These are phyloP conservation scores for Mycteria americana DNA, from an alignment of 2,797 vertebrate species.

Conservation along the genomic window DNA sequence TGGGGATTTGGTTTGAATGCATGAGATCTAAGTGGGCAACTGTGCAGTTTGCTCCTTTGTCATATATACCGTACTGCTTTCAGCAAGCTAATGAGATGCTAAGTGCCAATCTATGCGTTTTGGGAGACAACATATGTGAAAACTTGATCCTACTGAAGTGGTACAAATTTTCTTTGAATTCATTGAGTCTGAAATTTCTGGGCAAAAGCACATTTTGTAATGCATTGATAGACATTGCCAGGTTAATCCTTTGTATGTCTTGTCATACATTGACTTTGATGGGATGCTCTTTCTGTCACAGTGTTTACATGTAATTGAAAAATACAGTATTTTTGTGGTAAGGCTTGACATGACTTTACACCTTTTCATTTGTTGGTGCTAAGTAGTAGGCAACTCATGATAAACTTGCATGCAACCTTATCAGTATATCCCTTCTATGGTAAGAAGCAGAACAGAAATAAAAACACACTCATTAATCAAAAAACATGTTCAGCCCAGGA, in stretches of 20 bases:
- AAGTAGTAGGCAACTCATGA: not conserved
- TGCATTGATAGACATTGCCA: not conserved
- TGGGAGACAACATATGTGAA: not conserved
- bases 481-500: not conserved
- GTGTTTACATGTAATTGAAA: not conserved
- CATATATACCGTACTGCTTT: not conserved
- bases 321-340: not conserved
- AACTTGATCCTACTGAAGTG: not conserved
- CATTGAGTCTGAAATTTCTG: not conserved
- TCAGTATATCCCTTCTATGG: conserved; percentile 16
- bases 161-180: not conserved
- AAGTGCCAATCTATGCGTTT: not conserved
- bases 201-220: not conserved
- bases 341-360: not conserved
- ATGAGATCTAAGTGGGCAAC: not conserved
- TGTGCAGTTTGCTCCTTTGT: not conserved
- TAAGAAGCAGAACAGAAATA: conserved; percentile 36
- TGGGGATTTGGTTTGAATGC: not conserved
- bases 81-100: not conserved
- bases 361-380: not conserved
- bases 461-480: conserved; percentile 33
- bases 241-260: not conserved
- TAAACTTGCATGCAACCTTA: conserved; percentile 24
- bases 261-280: not conserved
- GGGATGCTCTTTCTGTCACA: not conserved